phyloP scores from a whole-genome alignment of 2,888 invertebrate species.

The Plagiodera versicolora region DNA sequence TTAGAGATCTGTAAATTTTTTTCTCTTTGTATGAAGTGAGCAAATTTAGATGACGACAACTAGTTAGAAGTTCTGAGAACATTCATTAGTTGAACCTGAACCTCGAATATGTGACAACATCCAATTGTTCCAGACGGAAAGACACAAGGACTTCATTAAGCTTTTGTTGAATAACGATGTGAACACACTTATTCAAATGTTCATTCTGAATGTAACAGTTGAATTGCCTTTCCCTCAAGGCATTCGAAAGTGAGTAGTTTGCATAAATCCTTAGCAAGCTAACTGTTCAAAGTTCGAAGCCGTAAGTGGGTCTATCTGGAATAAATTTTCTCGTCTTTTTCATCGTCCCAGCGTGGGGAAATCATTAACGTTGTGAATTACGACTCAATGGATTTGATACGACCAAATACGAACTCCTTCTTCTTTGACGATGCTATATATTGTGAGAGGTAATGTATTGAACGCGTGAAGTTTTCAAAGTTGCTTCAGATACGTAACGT shows the following conservation, averaged over 20 bases:
- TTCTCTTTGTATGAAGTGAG: neutral
- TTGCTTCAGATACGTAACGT: neutral
- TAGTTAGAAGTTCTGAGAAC: neutral
- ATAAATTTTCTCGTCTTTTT: slow-evolving; percentile 15
- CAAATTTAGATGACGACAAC: neutral
- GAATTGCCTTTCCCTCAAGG: slow-evolving; percentile 30
- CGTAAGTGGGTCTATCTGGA: slow-evolving; percentile 4
- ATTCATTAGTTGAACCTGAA: neutral
- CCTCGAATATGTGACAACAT: slow-evolving; percentile 16
- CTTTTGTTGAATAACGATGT: slow-evolving; percentile 16
- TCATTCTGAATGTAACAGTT: slow-evolving; percentile 26
- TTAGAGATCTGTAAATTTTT: too few relatives aligned
- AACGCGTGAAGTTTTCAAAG: neutral
- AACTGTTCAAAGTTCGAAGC: slow-evolving; percentile 22
- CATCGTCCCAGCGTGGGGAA: neutral
- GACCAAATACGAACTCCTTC: neutral
- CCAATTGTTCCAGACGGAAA: slow-evolving; percentile 21
- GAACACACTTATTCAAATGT: slow-evolving; percentile 18
- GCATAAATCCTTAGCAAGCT: slow-evolving; percentile 21
- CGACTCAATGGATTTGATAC: neutral
- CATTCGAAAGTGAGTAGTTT: slow-evolving; percentile 21
- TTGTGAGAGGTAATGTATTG: neutral
- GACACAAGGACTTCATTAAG: slow-evolving; percentile 18
- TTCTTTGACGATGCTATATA: neutral
- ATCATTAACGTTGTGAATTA: slow-evolving; percentile 5